Evolutionary conservation across 2,797 vertebrate species (phyloP).

Genomic region (Acanthurus tractus): DNA sequence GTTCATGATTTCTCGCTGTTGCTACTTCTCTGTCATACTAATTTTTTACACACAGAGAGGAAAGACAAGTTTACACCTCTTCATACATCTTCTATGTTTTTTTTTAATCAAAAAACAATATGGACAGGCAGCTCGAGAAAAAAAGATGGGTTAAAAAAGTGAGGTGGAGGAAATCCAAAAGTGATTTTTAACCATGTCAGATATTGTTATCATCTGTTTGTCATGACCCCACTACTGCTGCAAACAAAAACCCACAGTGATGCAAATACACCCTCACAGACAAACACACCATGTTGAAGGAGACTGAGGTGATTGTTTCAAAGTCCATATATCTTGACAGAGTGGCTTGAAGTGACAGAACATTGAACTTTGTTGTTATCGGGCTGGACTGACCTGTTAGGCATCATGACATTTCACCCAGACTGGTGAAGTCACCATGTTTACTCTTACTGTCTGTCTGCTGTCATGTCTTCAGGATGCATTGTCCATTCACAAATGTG

Average conservation of each 20-base stretch:
- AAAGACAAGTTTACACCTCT: background rate
- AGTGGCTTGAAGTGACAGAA: constrained; percentile 65
- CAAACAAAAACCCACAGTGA: constrained; percentile 23
- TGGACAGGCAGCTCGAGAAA: background rate
- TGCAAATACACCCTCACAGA: background rate
- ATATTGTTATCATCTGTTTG: background rate
- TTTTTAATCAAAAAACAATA: background rate
- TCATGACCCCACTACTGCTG: background rate
- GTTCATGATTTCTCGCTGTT: background rate
- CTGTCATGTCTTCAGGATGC: too few species aligned
- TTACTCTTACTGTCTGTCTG: constrained; percentile 28
- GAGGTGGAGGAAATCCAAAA: background rate
- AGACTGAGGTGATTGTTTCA: constrained; percentile 62
- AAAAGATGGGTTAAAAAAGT: background rate
- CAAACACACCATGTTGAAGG: background rate
- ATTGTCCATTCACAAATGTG: too few species aligned
- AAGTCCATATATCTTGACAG: constrained; percentile 73
- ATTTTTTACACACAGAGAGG: background rate
- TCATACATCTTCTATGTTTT: too few species aligned
- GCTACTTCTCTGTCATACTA: background rate
- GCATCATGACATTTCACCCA: constrained; percentile 38
- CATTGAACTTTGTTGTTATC: constrained; percentile 60
- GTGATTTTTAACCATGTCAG: background rate
- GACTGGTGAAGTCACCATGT: constrained; percentile 52
- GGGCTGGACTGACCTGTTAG: constrained; percentile 39